Evolutionary conservation across 1,140 invertebrate species (phyloP).

Genomic region (Apis mellifera): DNA sequence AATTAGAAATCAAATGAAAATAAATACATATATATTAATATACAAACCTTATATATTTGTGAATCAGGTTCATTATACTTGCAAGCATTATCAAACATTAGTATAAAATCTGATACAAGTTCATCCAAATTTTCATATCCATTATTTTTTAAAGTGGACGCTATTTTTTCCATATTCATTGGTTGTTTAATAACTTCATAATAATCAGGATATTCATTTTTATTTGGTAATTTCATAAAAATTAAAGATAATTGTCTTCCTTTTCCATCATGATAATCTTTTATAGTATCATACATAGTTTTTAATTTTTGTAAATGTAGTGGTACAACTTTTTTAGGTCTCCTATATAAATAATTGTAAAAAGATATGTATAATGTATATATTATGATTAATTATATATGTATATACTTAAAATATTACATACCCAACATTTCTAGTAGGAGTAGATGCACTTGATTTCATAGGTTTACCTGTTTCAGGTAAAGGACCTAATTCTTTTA

Average conservation of each 20-base stretch:
- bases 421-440: slow-evolving; percentile 76
- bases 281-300: slow-evolving; percentile 94
- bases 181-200: slow-evolving; percentile 99
- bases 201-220: slow-evolving; percentile 97
- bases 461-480: slow-evolving; percentile 69
- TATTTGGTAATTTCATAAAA: slow-evolving; percentile 97
- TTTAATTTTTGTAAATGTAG: slow-evolving; percentile 89
- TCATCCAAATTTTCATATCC: slow-evolving; percentile 94
- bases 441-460: slow-evolving; percentile 74
- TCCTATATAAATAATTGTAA: slow-evolving; percentile 66
- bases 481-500: slow-evolving; percentile 87
- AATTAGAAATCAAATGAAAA: slow-evolving; percentile 18
- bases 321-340: slow-evolving; percentile 81
- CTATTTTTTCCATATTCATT: slow-evolving; percentile 98
- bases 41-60: slow-evolving; percentile 95
- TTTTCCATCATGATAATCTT: slow-evolving; percentile 94
- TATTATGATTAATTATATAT: neutral
- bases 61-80: slow-evolving; percentile 99
- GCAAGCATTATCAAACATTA: slow-evolving; percentile 99
- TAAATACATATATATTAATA: neutral
- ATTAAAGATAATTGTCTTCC: slow-evolving; percentile 92
- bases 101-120: slow-evolving; percentile 94
- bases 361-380: neutral
- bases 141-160: slow-evolving; percentile 91
- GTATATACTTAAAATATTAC: slow-evolving; percentile 29